Percentiles rank a stretch among this genome's conserved stretches.
These are phyloP conservation scores for Montipora efflorescens DNA, from an alignment of 64 coral and sea anemone genomes.

Conservation along the genomic window DNA sequence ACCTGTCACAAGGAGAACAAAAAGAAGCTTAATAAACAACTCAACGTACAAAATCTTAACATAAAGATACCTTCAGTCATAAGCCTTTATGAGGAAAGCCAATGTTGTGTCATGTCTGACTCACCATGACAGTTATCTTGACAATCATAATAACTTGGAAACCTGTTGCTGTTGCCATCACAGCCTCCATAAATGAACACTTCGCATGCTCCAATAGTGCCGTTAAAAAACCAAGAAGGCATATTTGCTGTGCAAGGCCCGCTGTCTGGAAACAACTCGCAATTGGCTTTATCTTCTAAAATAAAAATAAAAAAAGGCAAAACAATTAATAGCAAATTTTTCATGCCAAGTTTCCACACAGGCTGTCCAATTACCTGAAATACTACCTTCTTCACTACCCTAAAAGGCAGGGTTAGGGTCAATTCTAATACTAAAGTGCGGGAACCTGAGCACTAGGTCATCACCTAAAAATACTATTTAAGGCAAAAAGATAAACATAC, in stretches of 20 bases:
- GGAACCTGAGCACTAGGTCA: no score
- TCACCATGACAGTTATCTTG: conserved; percentile 50
- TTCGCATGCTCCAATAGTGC: conserved; percentile 6
- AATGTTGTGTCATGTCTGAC: neutral
- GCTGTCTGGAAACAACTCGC: conserved; percentile 11
- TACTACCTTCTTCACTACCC: no score
- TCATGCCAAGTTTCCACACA: no score
- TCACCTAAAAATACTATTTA: neutral
- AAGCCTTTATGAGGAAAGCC: no score
- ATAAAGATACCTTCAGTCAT: no score
- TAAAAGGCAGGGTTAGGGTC: no score
- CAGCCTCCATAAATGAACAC: conserved; percentile 72
- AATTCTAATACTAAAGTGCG: no score
- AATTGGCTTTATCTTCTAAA: conserved; percentile 31
- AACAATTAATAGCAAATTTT: neutral
- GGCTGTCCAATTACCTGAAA: no score
- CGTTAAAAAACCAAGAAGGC: conserved; percentile 65
- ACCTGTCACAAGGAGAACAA: neutral
- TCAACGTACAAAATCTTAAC: no score
- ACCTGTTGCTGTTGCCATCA: conserved; percentile 64
- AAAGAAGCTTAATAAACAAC: neutral
- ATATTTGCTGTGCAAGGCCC: conserved; percentile 33
- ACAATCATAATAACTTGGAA: conserved; percentile 55
- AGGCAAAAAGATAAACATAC: neutral
- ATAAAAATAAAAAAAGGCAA: neutral